These are phyloP conservation scores for Eupithecia vulgata DNA, from an alignment of 2,888 invertebrate genomes.

Conservation along the genomic window DNA sequence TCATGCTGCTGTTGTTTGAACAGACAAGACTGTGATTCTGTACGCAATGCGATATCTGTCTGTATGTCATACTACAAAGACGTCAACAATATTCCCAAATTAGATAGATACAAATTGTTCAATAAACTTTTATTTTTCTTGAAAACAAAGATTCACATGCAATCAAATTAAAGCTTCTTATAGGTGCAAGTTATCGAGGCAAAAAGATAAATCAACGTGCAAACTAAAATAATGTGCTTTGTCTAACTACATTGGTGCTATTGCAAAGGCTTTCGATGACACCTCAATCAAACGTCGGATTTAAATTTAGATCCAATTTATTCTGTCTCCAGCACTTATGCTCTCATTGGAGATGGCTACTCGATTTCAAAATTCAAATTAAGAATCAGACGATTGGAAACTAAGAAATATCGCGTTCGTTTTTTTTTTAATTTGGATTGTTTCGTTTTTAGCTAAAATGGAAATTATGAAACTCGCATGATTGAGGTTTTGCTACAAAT, in stretches of 20 bases:
- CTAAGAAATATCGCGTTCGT: not conserved
- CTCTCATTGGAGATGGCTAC: not conserved
- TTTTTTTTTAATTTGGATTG: not conserved
- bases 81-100: not conserved
- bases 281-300: conserved; percentile 36
- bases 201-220: not conserved
- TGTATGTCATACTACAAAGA: not conserved
- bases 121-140: not conserved
- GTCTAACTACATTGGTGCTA: not conserved
- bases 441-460: not conserved
- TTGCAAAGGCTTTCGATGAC: conserved; percentile 3
- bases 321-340: not conserved
- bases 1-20: not conserved
- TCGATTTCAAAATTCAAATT: not conserved
- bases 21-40: not conserved
- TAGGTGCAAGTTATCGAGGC: conserved; percentile 19
- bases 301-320: conserved; percentile 18
- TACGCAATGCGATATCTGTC: not conserved
- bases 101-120: not conserved
- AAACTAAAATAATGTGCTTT: not conserved
- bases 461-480: conserved; percentile 22
- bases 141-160: conserved; percentile 4
- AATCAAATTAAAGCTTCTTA: conserved; percentile 11
- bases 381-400: not conserved
- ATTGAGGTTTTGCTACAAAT: conserved; percentile 36